Base-by-base conservation (phyloP, 2,888 invertebrate species). In the Acrocera orbiculus region DNA sequence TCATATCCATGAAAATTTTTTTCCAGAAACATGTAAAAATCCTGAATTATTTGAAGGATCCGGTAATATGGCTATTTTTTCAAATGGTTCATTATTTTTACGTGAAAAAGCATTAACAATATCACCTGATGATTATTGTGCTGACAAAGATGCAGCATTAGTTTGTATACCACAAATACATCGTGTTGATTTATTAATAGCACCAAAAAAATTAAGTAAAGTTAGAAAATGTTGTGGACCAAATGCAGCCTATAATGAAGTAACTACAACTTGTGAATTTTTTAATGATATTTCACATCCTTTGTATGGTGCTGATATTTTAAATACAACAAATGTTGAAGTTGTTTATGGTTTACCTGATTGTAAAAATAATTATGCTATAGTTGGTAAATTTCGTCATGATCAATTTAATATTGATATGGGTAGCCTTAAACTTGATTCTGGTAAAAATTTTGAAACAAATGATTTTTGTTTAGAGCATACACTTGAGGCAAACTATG, bases 191-290 rank as follows among this genome's bases (percentile, higher is more conserved):
- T 41, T 35, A 8, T 34, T 46, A 11, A 42, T 43, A 14, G 47
- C 49, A 19, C 46, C 53, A n/a, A 36, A 39, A 40, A 40, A 45
- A 33, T 40, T 51, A 42, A 52, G 54, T 19, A 49, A 48, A 42
- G 51, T 69, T 24, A 63, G 65, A 49, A 78, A 80, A 56, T 85
- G 85, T 50, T 85, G 85, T 53, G 74, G 74, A 4, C 62, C 63
- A 32, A 64, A 67, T 30, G 70, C 69, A 7, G 67, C 65, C 32
- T 80, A 70, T 47, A 69, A 67, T 52, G 70, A 67, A 51, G 61
- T 47, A 36, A 63, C 56, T 48, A 62, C 50, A 52, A 66, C 62
- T 42, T 71, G 64, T 53, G 56, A 52, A 44, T 49, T 42, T 39
- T 44, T 50, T 44, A 45, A 61, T 52, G 40, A 46, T 27, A 52